Conservation (phyloP, 2,113 vertebrate species). For the Gymnocephalus cernua region DNA sequence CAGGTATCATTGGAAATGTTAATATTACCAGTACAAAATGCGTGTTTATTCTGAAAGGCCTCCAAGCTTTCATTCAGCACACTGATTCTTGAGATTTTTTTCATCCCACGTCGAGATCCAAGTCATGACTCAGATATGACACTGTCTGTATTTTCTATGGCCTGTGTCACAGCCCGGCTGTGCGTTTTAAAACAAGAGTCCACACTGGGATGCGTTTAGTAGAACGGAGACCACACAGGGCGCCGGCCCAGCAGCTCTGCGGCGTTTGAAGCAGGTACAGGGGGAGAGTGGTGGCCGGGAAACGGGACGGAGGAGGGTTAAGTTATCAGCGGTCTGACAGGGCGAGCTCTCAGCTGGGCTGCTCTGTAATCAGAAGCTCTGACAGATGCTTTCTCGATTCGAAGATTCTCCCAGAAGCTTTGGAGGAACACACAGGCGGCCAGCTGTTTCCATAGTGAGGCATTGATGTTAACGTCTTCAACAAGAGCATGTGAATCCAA, state of each 20-base stretch:
- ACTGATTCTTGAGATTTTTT: slow-evolving; percentile 37
- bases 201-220: slow-evolving; percentile 69
- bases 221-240: slow-evolving; percentile 80
- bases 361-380: slow-evolving; percentile 71
- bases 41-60: slow-evolving; percentile 57
- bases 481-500: slow-evolving; percentile 56
- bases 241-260: slow-evolving; percentile 53
- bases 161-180: slow-evolving; percentile 34
- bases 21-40: slow-evolving; percentile 39
- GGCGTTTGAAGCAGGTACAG: slow-evolving; percentile 70
- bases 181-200: slow-evolving; percentile 55
- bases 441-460: slow-evolving; percentile 55
- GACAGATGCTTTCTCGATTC: slow-evolving; percentile 82
- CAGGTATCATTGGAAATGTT: slow-evolving; percentile 68
- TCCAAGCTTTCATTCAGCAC: slow-evolving; percentile 62
- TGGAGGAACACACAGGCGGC: slow-evolving; percentile 61
- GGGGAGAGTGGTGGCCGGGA: slow-evolving; percentile 18
- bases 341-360: slow-evolving; percentile 59
- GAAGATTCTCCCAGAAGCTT: slow-evolving; percentile 64
- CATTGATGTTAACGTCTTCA: slow-evolving; percentile 56
- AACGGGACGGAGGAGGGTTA: slow-evolving; percentile 65
- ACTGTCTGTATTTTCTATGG: slow-evolving; percentile 59
- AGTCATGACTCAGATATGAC: slow-evolving; percentile 64
- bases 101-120: slow-evolving; percentile 36
- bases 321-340: slow-evolving; percentile 75